Base-by-base conservation (phyloP, 2,797 vertebrate species). In the Cottoperca gobio region DNA sequence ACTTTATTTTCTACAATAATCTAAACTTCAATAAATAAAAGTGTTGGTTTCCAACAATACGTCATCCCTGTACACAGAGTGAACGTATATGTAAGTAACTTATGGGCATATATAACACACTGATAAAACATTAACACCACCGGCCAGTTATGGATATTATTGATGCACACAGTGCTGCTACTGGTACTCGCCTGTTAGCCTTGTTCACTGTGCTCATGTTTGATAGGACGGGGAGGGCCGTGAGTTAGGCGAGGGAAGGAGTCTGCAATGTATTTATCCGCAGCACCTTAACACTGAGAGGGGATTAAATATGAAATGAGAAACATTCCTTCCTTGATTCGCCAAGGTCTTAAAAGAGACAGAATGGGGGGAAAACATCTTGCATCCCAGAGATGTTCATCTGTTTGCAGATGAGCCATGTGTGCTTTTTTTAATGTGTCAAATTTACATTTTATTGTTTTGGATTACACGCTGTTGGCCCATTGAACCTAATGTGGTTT, bases 231-330 rank as follows among this genome's bases (percentile, higher is more conserved):
- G 61, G 83, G 72, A 71, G 71, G 50, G 74, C 67, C 13, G 23
- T 16, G 68, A 58, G 54, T 76, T 49, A 21, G 23, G 45, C 23
- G 8, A 71, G 73, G 54, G 52, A 58, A 61, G 33, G 21, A 59
- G 60, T 35, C 52, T 31, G 82, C 76, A 88, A 89, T 91, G 90
- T 88, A 90, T 86, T 90, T 86, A 90, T 83, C 87, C 85, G 58
- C 75, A 79, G 66, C 85, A 90, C 76, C 70, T 74, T 79, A 88
- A 86, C 74, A 86, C 84, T 14, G 48, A 77, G 66, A 62, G 78
- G 86, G 90, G 91, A 84, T 91, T 93, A 93, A 91, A 92, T 82
- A 88, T 76, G 71, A 93, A 93, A 93, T 91, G 88, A 90, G 85
- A 88, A 92, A 90, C 67, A 90, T 79, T 91, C 82, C 82, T 79